These are phyloP conservation scores for Scelioninae gen. 2 DNA, from an alignment of 2,888 invertebrate genomes.

Conservation along the genomic window DNA sequence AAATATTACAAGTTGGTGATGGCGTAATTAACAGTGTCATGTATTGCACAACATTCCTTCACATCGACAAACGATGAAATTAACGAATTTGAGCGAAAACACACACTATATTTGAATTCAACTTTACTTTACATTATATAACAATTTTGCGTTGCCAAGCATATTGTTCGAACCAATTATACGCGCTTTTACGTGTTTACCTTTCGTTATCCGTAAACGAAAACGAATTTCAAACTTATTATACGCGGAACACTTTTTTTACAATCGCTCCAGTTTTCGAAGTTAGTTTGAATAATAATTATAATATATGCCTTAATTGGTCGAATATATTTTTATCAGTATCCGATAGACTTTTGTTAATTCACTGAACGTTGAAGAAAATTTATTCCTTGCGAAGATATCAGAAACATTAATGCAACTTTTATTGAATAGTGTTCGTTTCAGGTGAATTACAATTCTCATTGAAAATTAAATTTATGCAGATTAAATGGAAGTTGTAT, in stretches of 20 bases:
- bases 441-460: too few relatives aligned
- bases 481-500: too few relatives aligned
- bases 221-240: constrained; percentile 8
- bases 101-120: too few relatives aligned
- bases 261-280: not conserved
- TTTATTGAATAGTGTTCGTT: too few relatives aligned
- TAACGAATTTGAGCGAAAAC: constrained; percentile 7
- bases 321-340: too few relatives aligned
- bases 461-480: too few relatives aligned
- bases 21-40: too few relatives aligned
- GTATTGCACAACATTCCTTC: constrained; percentile 17
- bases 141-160: constrained; percentile 14
- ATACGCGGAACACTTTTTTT: constrained; percentile 6
- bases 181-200: constrained; percentile 16
- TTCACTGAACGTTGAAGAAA: too few relatives aligned
- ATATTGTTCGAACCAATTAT: constrained; percentile 12
- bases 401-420: too few relatives aligned
- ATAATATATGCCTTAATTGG: not conserved
- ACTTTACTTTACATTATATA: constrained; percentile 9
- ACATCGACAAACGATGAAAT: constrained; percentile 15
- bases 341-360: too few relatives aligned
- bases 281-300: not conserved
- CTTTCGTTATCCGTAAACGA: constrained; percentile 10
- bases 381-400: too few relatives aligned
- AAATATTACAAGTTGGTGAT: too few relatives aligned